Percentiles rank a stretch among this genome's conserved stretches.
Conservation (phyloP, 2,797 vertebrate species). For the Tenualosa thibaudeaui region DNA sequence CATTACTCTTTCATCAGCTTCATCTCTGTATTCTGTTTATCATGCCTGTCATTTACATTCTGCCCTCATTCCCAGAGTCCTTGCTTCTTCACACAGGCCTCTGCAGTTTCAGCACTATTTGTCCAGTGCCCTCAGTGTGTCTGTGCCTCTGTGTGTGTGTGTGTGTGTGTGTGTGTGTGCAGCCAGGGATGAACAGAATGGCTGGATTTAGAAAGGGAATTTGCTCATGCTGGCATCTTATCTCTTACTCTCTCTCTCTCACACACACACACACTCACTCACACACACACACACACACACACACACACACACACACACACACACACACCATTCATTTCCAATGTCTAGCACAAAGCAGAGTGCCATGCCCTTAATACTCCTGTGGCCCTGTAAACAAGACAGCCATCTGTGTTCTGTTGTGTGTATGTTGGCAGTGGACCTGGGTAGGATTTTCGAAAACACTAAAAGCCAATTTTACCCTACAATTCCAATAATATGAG, state of each 20-base stretch:
- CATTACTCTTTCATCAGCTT: neutral
- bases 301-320: neutral
- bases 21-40: conserved; percentile 9
- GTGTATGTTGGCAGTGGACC: neutral
- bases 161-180: neutral
- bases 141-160: neutral
- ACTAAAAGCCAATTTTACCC: neutral
- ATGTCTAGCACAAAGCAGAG: neutral
- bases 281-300: neutral
- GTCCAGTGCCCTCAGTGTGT: neutral
- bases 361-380: neutral
- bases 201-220: neutral
- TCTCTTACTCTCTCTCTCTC: neutral
- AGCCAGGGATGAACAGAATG: neutral
- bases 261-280: too few relatives aligned
- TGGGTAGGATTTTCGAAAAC: neutral
- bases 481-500: neutral
- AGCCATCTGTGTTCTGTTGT: neutral
- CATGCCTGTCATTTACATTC: conserved; percentile 14
- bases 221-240: neutral
- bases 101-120: conserved; percentile 16
- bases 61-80: conserved; percentile 3
- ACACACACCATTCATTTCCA: neutral
- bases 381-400: neutral
- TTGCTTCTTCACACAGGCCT: neutral